These are phyloP conservation scores for Pangasius macronema DNA, from an alignment of 2,797 vertebrate genomes.

Conservation along the genomic window DNA sequence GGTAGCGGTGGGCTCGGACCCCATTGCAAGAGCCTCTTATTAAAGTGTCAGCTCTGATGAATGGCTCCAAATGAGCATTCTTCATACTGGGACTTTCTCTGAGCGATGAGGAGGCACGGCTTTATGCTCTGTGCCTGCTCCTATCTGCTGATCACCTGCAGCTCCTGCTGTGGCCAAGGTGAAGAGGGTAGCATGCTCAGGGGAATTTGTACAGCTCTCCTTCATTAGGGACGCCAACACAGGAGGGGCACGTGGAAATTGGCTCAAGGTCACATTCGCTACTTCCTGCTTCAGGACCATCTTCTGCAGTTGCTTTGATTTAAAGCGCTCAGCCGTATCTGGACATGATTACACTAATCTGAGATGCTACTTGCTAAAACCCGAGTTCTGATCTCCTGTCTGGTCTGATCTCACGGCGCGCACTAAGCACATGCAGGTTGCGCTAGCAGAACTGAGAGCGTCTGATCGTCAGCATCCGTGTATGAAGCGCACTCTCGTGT, in stretches of 20 bases:
- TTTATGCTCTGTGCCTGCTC: conserved; percentile 46
- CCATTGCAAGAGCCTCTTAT: conserved; percentile 60
- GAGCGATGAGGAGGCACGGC: conserved; percentile 45
- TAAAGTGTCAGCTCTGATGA: conserved; percentile 72
- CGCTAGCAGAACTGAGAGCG: neutral
- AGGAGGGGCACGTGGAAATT: conserved; percentile 16
- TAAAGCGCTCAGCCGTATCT: conserved; percentile 47
- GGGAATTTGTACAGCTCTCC: conserved; percentile 59
- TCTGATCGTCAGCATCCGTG: conserved; percentile 17
- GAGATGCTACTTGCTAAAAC: neutral
- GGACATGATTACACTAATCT: conserved; percentile 52
- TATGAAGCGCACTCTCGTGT: conserved; percentile 56
- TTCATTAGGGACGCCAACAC: conserved; percentile 48
- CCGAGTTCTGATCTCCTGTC: neutral
- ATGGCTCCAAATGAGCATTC: conserved; percentile 62
- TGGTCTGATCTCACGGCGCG: neutral
- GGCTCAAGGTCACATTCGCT: conserved; percentile 45
- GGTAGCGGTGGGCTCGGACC: conserved; percentile 51
- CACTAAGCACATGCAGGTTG: neutral
- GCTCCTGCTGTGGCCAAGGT: conserved; percentile 31
- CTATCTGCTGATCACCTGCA: conserved; percentile 51
- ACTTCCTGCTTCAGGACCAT: conserved; percentile 30
- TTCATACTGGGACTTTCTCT: conserved; percentile 52
- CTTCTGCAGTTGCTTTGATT: conserved; percentile 31
- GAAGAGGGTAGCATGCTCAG: conserved; percentile 49